A percentile compares a stretch with the other conserved stretches of the same genome.
Evolutionary conservation across 2,888 invertebrate genomes (phyloP).

Genomic region (Diarsia dahlii): DNA sequence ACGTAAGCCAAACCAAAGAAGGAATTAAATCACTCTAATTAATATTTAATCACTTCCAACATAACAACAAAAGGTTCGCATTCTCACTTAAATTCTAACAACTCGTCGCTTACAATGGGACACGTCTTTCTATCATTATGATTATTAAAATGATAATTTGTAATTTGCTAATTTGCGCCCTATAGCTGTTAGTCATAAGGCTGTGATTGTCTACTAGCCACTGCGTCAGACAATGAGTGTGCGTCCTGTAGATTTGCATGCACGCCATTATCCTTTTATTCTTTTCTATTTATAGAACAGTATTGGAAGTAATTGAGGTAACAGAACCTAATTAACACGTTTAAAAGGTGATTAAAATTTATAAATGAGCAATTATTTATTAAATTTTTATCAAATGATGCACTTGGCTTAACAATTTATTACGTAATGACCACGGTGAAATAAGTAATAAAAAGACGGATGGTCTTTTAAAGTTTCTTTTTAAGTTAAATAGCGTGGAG

Average conservation of each 20-base stretch:
- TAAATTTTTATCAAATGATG: not conserved
- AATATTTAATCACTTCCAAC: not conserved
- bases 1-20: not conserved
- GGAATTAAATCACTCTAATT: not conserved
- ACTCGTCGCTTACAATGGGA: slow-evolving; percentile 28
- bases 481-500: no score
- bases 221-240: slow-evolving; percentile 42
- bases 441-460: no score
- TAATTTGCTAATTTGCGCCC: slow-evolving; percentile 43
- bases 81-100: not conserved
- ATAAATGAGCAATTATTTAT: not conserved
- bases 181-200: slow-evolving; percentile 45
- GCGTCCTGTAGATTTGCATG: slow-evolving; percentile 63
- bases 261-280: slow-evolving; percentile 41
- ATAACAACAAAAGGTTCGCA: not conserved
- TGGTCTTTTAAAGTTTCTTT: no score
- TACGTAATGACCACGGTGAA: not conserved
- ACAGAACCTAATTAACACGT: slow-evolving; percentile 23
- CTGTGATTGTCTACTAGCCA: slow-evolving; percentile 35
- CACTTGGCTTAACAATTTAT: not conserved
- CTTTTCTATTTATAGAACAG: slow-evolving; percentile 52
- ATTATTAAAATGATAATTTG: slow-evolving; percentile 36
- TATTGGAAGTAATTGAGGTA: slow-evolving; percentile 25
- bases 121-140: slow-evolving; percentile 34
- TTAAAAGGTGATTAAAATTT: not conserved